Evolutionary conservation across 1,140 invertebrate species (phyloP), one percentile per base, ranked within the genome.

Genomic region (Zelostemma sp.): DNA sequence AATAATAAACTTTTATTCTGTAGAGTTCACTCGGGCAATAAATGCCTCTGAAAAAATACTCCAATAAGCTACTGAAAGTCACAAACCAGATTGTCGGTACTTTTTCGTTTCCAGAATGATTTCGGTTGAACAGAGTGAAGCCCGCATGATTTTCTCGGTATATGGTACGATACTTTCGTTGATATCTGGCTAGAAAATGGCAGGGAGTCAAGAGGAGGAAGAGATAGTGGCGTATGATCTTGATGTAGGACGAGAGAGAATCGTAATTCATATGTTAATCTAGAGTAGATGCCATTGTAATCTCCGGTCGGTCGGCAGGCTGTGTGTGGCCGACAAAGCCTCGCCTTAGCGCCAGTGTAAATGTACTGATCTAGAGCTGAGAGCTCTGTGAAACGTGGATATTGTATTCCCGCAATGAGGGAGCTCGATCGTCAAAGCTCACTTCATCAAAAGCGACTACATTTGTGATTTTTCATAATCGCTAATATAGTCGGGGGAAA

Each of bases 221-320:
- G 61, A 66, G 69, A 72, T 71, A 66, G 58, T 35, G 15, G 63
- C 18, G 59, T 48, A 12, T 14, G 55, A 66, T 72, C 68, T 67
- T 63, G 63, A 57, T 61, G 53, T 19, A 51, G 45, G 31, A 46
- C 33, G 41, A 35, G 33, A 62, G 57, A 41, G 58, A 72, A 61
- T 77, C 82, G 79, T 83, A 84, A 85, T 84, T 85, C 83, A 84
- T 83, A 85, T 84, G 82, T 81, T 85, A 85, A 85, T 84, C 80
- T 82, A 58, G 80, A 77, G 79, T 77, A 83, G 82, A 85, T 85
- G 80, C 80, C 82, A 85, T 85, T 85, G 83, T 85, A 84, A 85
- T 85, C 82, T 85, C 83, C 81, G 33, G 33, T 14, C 41, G 81
- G 83, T 81, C 80, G 76, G 78, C 70, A 67, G 75, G 76, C 73